phyloP scores from a whole-genome alignment of 2,113 vertebrate genomes.

The Caretta caretta region DNA sequence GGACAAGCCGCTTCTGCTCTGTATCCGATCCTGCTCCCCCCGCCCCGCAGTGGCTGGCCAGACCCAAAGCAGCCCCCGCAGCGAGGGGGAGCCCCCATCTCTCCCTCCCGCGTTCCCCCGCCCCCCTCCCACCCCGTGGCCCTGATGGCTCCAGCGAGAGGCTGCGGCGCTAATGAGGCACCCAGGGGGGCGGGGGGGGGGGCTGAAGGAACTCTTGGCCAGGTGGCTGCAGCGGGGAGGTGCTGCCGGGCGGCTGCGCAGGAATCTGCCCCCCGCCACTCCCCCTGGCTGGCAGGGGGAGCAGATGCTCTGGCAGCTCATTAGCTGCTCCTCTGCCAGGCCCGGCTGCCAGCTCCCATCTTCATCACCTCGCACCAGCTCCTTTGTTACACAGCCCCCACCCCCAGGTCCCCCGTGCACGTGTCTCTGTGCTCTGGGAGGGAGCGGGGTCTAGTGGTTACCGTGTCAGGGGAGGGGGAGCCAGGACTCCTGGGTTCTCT shows the following conservation, averaged over 20 bases:
- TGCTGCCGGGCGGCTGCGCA: not conserved
- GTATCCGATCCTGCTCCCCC: too few relatives aligned
- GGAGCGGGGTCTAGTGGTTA: not conserved
- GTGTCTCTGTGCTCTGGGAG: not conserved
- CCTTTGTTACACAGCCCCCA: not conserved
- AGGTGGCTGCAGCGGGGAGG: not conserved
- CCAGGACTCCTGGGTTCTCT: not conserved
- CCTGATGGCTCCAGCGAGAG: not conserved
- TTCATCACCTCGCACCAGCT: not conserved
- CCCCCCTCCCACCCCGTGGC: not conserved
- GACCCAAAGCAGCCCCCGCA: not conserved
- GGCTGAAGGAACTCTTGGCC: not conserved
- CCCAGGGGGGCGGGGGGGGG: too few relatives aligned
- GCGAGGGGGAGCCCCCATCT: not conserved
- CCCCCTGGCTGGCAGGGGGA: not conserved
- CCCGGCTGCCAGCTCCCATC: conserved; percentile 5
- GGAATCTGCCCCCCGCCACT: not conserved
- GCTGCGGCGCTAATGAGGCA: not conserved
- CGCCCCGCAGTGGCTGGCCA: not conserved
- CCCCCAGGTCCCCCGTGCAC: not conserved
- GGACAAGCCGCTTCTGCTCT: too few relatives aligned
- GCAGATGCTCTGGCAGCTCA: not conserved
- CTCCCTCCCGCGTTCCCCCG: not conserved
- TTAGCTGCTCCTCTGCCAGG: not conserved
- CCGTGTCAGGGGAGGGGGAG: too few relatives aligned